Evolutionary conservation across 1,140 invertebrate species (phyloP).

Genomic region (Octopus sinensis): DNA sequence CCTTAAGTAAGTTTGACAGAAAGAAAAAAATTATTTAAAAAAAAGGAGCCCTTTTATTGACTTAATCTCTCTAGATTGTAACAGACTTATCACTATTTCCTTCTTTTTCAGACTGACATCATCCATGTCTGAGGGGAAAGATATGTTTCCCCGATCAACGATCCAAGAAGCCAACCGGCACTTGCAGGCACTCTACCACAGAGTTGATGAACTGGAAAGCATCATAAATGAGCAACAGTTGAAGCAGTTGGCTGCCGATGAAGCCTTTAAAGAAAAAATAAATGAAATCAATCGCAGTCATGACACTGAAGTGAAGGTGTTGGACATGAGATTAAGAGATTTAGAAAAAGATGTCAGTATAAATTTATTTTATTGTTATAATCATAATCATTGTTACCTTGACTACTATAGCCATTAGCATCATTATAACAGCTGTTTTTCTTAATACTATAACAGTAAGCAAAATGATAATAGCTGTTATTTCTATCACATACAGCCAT

Average conservation of each 20-base stretch:
- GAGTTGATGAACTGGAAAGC: slow-evolving; percentile 39
- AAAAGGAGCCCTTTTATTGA: neutral
- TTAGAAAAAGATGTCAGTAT: neutral
- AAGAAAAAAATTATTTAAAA: neutral
- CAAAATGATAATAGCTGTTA: too few relatives aligned
- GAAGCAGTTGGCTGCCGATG: slow-evolving; percentile 33
- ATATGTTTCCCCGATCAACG: slow-evolving; percentile 40
- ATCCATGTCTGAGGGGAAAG: slow-evolving; percentile 1
- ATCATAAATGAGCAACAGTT: slow-evolving; percentile 39
- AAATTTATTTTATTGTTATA: neutral
- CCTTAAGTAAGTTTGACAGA: too few relatives aligned
- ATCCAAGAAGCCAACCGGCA: slow-evolving; percentile 50
- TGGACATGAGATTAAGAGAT: neutral
- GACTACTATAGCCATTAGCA: too few relatives aligned
- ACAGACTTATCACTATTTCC: neutral
- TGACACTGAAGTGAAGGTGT: neutral
- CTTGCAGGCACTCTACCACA: slow-evolving; percentile 37
- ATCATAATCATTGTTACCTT: too few relatives aligned
- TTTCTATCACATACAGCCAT: too few relatives aligned
- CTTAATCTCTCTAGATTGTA: neutral
- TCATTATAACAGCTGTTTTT: too few relatives aligned
- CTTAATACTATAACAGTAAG: too few relatives aligned
- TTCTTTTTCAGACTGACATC: neutral
- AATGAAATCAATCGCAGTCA: neutral
- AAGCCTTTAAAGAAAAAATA: slow-evolving; percentile 2